Conservation (phyloP, 1,140 invertebrate genomes). For the Varroa destructor region DNA sequence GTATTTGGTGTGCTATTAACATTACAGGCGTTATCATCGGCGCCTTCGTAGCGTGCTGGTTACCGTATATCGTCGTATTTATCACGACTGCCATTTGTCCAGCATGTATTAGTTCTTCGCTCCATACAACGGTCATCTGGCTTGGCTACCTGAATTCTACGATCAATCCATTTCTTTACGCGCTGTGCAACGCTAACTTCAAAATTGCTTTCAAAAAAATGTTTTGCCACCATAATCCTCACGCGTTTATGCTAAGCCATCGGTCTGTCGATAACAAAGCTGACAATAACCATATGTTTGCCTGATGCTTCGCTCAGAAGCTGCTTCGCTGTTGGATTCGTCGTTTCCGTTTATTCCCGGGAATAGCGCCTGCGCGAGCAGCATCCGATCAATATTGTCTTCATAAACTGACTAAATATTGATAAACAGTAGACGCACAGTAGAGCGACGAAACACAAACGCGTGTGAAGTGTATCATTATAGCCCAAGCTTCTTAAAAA, state of each 20-base stretch:
- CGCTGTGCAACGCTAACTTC: slow-evolving; percentile 48
- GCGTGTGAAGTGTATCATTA: too few species aligned
- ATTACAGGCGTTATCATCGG: slow-evolving; percentile 48
- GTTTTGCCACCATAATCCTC: slow-evolving; percentile 35
- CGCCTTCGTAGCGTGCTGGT: slow-evolving; percentile 52
- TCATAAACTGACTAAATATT: too few species aligned
- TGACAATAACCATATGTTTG: slow-evolving; percentile 20
- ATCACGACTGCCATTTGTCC: slow-evolving; percentile 51
- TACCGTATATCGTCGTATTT: slow-evolving; percentile 53
- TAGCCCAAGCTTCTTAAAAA: too few species aligned
- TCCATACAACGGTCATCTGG: slow-evolving; percentile 46
- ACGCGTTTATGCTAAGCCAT: slow-evolving; percentile 24
- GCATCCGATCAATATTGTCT: too few species aligned
- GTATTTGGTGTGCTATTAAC: too few species aligned
- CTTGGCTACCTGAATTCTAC: slow-evolving; percentile 49
- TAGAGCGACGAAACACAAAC: too few species aligned
- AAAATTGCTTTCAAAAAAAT: slow-evolving; percentile 46
- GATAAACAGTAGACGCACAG: too few species aligned
- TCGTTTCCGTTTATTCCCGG: too few species aligned
- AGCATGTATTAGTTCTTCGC: slow-evolving; percentile 40
- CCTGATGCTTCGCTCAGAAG: not conserved
- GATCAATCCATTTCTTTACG: slow-evolving; percentile 48
- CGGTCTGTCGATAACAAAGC: slow-evolving; percentile 21
- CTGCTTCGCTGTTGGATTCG: too few species aligned
- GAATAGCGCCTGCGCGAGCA: too few species aligned